These are phyloP conservation scores for Phalanger gymnotis DNA, from an alignment of 2,797 vertebrate genomes.

Conservation along the genomic window DNA sequence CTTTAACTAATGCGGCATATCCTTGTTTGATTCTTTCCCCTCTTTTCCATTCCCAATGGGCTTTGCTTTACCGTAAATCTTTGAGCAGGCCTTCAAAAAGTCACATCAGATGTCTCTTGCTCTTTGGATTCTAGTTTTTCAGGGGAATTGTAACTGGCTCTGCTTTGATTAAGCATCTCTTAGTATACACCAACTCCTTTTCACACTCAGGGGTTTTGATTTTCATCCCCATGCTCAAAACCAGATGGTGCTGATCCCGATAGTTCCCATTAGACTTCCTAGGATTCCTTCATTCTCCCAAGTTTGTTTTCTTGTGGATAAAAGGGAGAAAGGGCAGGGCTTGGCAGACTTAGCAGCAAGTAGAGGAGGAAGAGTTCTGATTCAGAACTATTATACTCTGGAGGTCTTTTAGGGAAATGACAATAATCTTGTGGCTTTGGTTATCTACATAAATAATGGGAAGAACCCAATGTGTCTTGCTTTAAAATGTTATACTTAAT, in stretches of 20 bases:
- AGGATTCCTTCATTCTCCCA: constrained; percentile 1
- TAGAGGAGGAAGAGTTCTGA: not conserved
- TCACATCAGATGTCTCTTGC: not conserved
- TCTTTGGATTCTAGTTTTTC: constrained; percentile 21
- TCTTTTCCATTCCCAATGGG: constrained; percentile 20
- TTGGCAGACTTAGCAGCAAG: not conserved
- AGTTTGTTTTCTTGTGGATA: constrained; percentile 32
- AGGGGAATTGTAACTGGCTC: not conserved
- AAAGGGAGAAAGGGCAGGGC: constrained; percentile 10
- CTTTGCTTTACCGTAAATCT: constrained; percentile 22
- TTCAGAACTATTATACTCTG: constrained; percentile 26
- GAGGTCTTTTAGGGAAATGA: constrained; percentile 38
- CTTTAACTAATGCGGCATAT: not conserved
- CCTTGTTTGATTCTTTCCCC: not conserved
- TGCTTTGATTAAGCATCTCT: constrained; percentile 11
- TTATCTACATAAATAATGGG: constrained; percentile 17
- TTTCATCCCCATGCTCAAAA: constrained; percentile 10
- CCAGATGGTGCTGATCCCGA: not conserved
- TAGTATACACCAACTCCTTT: not conserved
- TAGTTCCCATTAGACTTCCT: constrained; percentile 6
- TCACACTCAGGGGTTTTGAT: constrained; percentile 1
- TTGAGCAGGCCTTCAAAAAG: constrained; percentile 34
- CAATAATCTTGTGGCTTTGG: not conserved
- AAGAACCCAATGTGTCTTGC: constrained; percentile 23
- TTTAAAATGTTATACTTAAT: constrained; percentile 18